These are phyloP conservation scores for Pampusana beccarii DNA, from an alignment of 2,113 vertebrate genomes.

Conservation along the genomic window DNA sequence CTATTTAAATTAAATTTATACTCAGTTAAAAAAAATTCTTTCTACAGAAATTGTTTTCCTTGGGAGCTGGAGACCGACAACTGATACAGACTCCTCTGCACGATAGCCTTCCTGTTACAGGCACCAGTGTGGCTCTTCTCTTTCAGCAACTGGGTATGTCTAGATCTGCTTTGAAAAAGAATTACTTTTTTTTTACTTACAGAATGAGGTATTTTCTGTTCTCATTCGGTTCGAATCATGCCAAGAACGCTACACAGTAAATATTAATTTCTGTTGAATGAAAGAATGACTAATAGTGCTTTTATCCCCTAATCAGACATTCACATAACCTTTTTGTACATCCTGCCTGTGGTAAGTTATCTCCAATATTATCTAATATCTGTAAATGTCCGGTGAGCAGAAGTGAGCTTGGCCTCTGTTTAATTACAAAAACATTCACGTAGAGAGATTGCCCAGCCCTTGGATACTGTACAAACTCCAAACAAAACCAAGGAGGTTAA, in stretches of 20 bases:
- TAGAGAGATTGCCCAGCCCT: background rate
- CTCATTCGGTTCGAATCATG: background rate
- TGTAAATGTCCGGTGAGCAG: background rate
- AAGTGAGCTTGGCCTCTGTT: background rate
- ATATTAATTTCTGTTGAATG: background rate
- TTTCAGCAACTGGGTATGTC: slow-evolving; percentile 96
- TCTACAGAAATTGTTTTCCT: slow-evolving; percentile 92
- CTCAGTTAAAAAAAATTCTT: background rate
- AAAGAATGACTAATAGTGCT: background rate
- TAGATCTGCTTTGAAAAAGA: background rate
- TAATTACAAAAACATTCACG: background rate
- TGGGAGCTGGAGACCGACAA: slow-evolving; percentile 95
- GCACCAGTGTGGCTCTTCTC: slow-evolving; percentile 92
- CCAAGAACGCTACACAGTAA: background rate
- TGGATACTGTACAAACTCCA: background rate
- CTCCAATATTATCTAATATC: background rate
- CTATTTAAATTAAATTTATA: background rate
- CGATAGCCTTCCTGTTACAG: slow-evolving; percentile 90
- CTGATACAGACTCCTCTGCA: slow-evolving; percentile 96
- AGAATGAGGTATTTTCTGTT: background rate
- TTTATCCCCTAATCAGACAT: background rate
- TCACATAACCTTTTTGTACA: background rate
- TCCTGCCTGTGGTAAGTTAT: background rate
- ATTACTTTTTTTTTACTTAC: background rate
- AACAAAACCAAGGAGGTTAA: background rate